Base-by-base conservation (phyloP, 1,140 invertebrate genomes). In the Zaprionus kolodkinae region DNA sequence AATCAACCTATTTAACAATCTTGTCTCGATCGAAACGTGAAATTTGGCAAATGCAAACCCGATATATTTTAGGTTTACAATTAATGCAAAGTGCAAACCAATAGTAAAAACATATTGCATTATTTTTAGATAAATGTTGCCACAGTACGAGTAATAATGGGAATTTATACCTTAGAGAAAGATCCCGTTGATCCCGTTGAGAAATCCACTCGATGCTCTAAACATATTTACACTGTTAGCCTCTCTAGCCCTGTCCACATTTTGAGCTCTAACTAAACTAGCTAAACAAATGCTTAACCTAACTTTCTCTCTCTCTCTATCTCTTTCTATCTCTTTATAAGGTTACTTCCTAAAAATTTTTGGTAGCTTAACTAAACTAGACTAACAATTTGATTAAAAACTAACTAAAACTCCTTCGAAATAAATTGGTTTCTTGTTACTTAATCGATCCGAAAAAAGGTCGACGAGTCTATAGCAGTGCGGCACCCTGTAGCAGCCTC, bases 41-140 rank as follows among this genome's bases (percentile, higher is more conserved):
- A 50, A 50, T 50, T 50, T 50, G 11, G 1, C 40, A 79, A 63
- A 45, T 59, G 36, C 12, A 61, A 56, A 45, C n/a, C 40, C 40
- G n/a, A 72, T 43, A 17, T 11, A 59, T 10, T 45, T 45, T 45
- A 45, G 40, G 60, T 35, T 50, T 64, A 21, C 33, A 59, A 61
- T 36, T 63, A 70, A 67, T 55, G 35, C 33, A 40, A 45, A 66
- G 54, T 52, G 15, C 54, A 66, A 30, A 27, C 17, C 57, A 69
- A 69, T 76, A 59, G 59, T 60, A 63, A 48, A 52, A 48, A n/a
- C 43, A 73, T 52, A 68, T 62, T 64, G 72, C 72, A 78, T 87
- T 87, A 87, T 87, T 87, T 87, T 87, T 87, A 76, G 83, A 87
- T 67, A 83, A 88, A 75, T 80, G 83, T 88, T 76, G 68, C 55